Conservation (phyloP, 1,140 invertebrate genomes). For the Lepidostoma basale region DNA sequence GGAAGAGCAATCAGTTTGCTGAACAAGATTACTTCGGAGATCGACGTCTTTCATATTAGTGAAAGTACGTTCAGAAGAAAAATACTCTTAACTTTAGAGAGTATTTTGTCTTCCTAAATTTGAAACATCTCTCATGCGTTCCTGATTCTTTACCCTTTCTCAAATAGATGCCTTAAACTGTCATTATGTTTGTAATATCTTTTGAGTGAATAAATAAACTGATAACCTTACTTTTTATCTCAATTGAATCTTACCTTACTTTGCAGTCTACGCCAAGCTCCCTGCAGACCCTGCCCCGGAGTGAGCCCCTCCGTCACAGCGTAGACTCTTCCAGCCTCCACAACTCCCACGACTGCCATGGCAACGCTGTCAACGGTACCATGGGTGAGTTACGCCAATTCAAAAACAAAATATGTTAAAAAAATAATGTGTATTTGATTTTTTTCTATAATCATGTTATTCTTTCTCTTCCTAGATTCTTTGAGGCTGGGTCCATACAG, state of each 20-base stretch:
- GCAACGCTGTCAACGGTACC: conserved; percentile 22
- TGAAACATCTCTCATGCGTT: no score
- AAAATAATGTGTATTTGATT: background rate
- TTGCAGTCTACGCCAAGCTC: conserved; percentile 38
- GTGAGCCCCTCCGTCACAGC: conserved; percentile 15
- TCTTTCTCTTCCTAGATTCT: conserved; percentile 29
- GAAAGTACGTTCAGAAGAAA: no score
- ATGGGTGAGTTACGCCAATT: conserved; percentile 30
- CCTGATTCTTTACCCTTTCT: no score
- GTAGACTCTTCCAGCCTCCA: conserved; percentile 21
- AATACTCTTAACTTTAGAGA: no score
- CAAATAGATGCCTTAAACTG: no score
- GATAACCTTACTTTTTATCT: no score
- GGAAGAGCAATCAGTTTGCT: no score
- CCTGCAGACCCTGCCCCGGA: conserved; percentile 8
- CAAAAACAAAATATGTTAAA: background rate
- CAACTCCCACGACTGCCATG: conserved; percentile 6
- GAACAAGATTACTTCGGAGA: no score
- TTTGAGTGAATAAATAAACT: no score
- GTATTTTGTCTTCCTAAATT: no score
- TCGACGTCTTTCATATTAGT: no score
- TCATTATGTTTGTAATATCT: no score
- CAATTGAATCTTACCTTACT: background rate
- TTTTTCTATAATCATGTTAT: conserved; percentile 1
- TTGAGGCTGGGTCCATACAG: conserved; percentile 33